Evolutionary conservation across 2,888 invertebrate species (phyloP).

Genomic region (Phaonia tiefii): DNA sequence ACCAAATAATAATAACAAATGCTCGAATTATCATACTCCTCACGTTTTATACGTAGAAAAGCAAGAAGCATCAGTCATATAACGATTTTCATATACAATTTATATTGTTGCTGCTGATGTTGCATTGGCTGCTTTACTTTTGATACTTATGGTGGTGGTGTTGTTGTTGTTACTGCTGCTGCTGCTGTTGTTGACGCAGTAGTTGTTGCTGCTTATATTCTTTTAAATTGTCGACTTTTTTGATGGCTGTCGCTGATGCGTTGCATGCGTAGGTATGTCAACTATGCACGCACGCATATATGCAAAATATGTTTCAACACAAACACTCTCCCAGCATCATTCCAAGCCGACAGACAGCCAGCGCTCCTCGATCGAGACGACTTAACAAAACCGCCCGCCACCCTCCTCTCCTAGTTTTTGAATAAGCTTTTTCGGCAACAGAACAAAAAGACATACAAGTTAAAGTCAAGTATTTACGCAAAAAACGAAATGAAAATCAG

Average conservation of each 20-base stretch:
- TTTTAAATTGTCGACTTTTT: conserved; percentile 62
- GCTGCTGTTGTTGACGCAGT: conserved; percentile 22
- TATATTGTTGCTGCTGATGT: conserved; percentile 43
- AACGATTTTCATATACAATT: conserved; percentile 41
- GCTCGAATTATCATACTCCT: too few relatives aligned
- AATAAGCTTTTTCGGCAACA: conserved; percentile 56
- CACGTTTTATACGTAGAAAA: conserved; percentile 56
- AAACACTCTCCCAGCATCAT: conserved; percentile 28
- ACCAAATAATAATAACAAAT: too few relatives aligned
- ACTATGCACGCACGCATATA: conserved; percentile 75
- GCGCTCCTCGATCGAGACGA: conserved; percentile 8
- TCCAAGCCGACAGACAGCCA: not conserved
- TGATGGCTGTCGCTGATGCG: conserved; percentile 69
- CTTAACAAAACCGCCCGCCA: not conserved
- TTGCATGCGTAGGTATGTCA: conserved; percentile 78
- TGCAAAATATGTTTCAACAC: conserved; percentile 71
- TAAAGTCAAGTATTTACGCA: conserved; percentile 63
- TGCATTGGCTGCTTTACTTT: conserved; percentile 9
- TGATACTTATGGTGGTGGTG: conserved; percentile 4
- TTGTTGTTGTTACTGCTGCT: conserved; percentile 45
- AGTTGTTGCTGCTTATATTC: conserved; percentile 37
- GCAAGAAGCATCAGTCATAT: conserved; percentile 64
- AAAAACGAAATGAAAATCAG: not conserved
- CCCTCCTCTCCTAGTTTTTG: not conserved
- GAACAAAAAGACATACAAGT: conserved; percentile 62